Percentiles rank a stretch among this genome's conserved stretches.
phyloP scores from a whole-genome alignment of 1,140 invertebrate species.

The Galleria mellonella region DNA sequence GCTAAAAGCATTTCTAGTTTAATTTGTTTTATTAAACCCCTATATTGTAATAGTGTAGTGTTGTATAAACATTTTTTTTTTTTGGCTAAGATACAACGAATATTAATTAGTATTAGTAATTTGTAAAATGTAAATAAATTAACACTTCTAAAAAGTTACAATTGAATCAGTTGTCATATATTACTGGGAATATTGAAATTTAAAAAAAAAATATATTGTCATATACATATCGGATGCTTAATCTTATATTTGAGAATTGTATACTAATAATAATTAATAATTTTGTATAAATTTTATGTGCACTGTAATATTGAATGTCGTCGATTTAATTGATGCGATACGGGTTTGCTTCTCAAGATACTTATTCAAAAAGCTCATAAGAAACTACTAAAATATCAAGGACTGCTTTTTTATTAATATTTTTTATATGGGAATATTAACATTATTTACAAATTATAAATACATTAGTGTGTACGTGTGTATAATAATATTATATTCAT shows the following conservation, averaged over 20 bases:
- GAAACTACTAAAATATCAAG: neutral
- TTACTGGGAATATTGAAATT: too few species aligned
- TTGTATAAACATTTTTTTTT: too few species aligned
- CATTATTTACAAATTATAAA: too few species aligned
- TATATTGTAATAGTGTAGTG: too few species aligned
- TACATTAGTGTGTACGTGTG: too few species aligned
- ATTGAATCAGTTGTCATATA: too few species aligned
- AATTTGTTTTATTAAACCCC: too few species aligned
- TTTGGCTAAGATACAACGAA: neutral
- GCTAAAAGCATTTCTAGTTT: neutral
- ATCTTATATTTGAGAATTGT: too few species aligned
- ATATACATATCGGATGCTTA: conserved; percentile 1
- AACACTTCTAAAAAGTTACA: neutral
- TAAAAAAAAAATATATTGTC: neutral
- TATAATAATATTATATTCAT: too few species aligned
- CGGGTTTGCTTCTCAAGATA: neutral
- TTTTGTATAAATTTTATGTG: conserved; percentile 3
- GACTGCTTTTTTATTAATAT: too few species aligned
- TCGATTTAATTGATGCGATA: neutral
- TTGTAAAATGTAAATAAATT: neutral
- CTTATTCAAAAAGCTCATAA: neutral
- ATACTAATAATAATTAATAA: neutral
- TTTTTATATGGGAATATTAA: too few species aligned
- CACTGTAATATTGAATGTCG: conserved; percentile 2
- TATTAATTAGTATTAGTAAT: conserved; percentile 1